Percentiles rank a stretch among this genome's conserved stretches.
These are phyloP conservation scores for Eupithecia exiguata DNA, from an alignment of 2,888 invertebrate genomes.

Conservation along the genomic window DNA sequence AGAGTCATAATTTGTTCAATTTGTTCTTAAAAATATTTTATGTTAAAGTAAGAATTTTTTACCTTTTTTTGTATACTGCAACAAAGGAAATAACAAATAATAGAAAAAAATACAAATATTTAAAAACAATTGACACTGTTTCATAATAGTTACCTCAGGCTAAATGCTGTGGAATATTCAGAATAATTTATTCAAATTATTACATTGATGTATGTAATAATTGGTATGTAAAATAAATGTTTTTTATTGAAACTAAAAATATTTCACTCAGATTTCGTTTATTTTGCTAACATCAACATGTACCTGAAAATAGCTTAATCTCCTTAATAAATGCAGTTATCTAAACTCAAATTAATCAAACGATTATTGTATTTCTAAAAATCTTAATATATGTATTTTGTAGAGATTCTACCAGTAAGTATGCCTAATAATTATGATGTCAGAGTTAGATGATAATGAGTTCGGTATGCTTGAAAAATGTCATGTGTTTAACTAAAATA, in stretches of 20 bases:
- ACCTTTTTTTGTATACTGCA: too few relatives aligned
- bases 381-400: not conserved
- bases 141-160: too few relatives aligned
- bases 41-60: not conserved
- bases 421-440: too few relatives aligned
- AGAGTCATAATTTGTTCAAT: too few relatives aligned
- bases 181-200: not conserved
- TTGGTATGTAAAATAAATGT: not conserved
- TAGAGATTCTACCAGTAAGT: too few relatives aligned
- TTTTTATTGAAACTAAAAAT: not conserved
- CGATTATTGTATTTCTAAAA: not conserved
- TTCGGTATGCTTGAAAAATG: not conserved
- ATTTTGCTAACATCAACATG: not conserved
- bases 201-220: not conserved
- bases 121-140: too few relatives aligned
- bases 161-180: not conserved
- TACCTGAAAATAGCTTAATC: not conserved
- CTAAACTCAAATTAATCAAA: not conserved
- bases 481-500: not conserved
- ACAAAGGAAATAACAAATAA: not conserved
- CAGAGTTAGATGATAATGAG: too few relatives aligned
- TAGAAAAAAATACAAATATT: not conserved
- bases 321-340: not conserved
- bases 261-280: not conserved
- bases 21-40: too few relatives aligned